Percentiles rank a stretch among this genome's conserved stretches.
Evolutionary conservation across 2,888 invertebrate species (phyloP).

Genomic region (Pristionchus maxplancki): DNA sequence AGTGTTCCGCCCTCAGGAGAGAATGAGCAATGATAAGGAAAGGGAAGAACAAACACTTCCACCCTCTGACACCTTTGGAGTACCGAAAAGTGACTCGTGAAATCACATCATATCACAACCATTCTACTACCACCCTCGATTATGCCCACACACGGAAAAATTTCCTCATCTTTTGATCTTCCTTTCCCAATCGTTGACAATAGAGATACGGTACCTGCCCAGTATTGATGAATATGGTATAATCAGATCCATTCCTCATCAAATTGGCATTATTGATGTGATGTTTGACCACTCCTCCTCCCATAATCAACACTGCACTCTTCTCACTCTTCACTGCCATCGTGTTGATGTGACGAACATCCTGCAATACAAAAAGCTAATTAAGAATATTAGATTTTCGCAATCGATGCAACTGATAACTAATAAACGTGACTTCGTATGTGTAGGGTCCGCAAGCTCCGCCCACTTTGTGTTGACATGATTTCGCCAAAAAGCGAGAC

Average conservation of each 20-base stretch:
- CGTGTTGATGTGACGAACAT: conserved; percentile 88
- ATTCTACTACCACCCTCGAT: neutral
- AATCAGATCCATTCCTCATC: conserved; percentile 98
- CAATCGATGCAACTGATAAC: no score
- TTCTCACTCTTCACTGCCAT: conserved; percentile 94
- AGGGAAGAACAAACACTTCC: conserved; percentile 31
- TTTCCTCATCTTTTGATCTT: neutral
- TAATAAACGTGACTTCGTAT: no score
- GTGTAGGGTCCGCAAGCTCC: no score
- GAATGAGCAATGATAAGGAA: conserved; percentile 29
- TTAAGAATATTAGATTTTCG: neutral
- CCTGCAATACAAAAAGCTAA: conserved; percentile 58
- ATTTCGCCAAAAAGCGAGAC: no score
- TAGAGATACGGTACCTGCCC: conserved; percentile 68
- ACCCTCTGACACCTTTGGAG: conserved; percentile 45
- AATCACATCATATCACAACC: neutral
- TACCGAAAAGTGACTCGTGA: conserved; percentile 36
- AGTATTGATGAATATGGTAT: conserved; percentile 94
- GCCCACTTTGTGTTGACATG: no score
- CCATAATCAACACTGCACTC: conserved; percentile 92
- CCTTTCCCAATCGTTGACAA: neutral
- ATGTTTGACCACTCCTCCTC: conserved; percentile 88
- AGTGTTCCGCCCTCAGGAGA: conserved; percentile 40
- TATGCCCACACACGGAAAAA: neutral
- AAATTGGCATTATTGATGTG: conserved; percentile 99